Conservation (phyloP, 2,113 vertebrate species). For the Elachura formosa region DNA sequence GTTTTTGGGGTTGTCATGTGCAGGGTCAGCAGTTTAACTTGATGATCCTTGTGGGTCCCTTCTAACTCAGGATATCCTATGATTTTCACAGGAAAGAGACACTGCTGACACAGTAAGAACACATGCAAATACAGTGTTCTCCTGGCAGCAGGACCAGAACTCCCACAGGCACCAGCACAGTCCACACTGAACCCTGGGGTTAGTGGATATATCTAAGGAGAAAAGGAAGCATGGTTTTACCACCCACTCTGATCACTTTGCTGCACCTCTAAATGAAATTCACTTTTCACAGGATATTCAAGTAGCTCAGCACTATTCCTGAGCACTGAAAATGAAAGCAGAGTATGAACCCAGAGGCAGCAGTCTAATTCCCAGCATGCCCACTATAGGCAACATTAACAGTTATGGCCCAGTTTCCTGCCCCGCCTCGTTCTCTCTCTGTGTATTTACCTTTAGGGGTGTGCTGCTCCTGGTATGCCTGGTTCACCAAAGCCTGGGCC, state of each 20-base stretch:
- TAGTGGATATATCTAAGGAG: background rate
- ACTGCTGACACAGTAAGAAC: background rate
- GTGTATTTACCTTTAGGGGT: constrained; percentile 72
- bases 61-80: background rate
- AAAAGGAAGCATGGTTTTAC: background rate
- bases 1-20: background rate
- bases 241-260: background rate
- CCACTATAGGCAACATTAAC: background rate
- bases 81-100: background rate
- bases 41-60: background rate
- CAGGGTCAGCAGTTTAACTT: background rate
- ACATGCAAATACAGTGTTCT: background rate
- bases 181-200: background rate
- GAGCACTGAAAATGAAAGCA: background rate
- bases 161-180: background rate
- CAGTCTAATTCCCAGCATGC: background rate
- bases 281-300: background rate
- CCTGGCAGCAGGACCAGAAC: background rate
- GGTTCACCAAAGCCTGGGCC: constrained; percentile 65
- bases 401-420: background rate
- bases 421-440: fast-evolving
- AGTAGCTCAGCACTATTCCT: background rate
- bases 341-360: background rate
- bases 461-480: constrained; percentile 59
- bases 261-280: background rate